These are phyloP conservation scores for Lysandra bellargus DNA, from an alignment of 2,888 invertebrate genomes.

Conservation along the genomic window DNA sequence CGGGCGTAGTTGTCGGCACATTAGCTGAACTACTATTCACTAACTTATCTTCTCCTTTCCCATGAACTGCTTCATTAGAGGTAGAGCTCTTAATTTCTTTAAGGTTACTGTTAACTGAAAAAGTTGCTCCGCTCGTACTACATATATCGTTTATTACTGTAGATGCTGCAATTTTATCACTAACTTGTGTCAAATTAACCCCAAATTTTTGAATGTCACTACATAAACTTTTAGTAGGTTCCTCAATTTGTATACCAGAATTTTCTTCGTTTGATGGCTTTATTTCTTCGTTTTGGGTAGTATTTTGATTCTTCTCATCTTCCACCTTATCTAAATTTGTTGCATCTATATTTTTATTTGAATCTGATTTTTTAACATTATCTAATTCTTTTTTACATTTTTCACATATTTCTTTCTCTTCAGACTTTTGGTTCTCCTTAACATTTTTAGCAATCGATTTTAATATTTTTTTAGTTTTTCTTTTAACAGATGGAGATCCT, in stretches of 20 bases:
- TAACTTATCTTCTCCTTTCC: conserved; percentile 21
- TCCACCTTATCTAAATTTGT: neutral
- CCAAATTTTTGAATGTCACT: neutral
- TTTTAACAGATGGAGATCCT: conserved; percentile 18
- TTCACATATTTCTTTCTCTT: conserved; percentile 11
- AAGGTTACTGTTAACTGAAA: neutral
- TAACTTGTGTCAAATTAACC: neutral
- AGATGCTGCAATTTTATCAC: neutral
- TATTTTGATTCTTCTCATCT: neutral
- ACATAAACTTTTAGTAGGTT: neutral
- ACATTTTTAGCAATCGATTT: conserved; percentile 16
- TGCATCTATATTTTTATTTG: neutral
- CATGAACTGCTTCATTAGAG: neutral
- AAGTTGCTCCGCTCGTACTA: neutral
- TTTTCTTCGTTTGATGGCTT: neutral
- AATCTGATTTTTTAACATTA: neutral
- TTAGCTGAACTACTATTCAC: neutral
- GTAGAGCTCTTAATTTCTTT: neutral
- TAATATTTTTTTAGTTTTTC: conserved; percentile 9
- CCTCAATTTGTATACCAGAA: neutral
- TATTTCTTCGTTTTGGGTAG: neutral
- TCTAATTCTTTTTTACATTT: conserved; percentile 23
- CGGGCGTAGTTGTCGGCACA: conserved; percentile 39
- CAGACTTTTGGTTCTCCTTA: conserved; percentile 20
- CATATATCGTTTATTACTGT: neutral